A percentile compares a stretch with the other conserved stretches of the same genome.
Conservation (phyloP, 92 coral and sea anemone genomes). For the Porites evermanni region DNA sequence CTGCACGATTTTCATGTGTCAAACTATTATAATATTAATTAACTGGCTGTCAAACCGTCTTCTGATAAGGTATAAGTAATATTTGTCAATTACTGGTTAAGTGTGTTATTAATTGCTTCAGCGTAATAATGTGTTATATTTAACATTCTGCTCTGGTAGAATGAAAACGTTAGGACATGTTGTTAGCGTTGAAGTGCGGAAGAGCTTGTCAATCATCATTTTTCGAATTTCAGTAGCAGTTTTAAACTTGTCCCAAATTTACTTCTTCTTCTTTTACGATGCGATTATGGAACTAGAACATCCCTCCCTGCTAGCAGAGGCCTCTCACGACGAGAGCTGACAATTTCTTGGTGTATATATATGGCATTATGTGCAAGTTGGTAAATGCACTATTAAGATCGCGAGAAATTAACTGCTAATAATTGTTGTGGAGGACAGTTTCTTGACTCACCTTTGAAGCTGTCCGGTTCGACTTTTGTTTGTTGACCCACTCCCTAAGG, state of each 20-base stretch:
- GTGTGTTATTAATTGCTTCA: constrained; percentile 5
- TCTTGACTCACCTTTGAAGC: constrained; percentile 21
- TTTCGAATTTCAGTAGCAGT: too few species aligned
- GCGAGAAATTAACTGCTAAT: not conserved
- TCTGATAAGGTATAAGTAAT: not conserved
- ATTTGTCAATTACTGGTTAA: not conserved
- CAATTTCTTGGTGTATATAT: too few species aligned
- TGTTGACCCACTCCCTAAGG: constrained; percentile 8
- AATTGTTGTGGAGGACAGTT: too few species aligned
- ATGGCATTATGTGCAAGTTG: too few species aligned
- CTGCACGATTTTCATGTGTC: not conserved
- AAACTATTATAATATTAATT: not conserved
- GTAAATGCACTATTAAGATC: too few species aligned
- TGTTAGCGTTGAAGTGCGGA: too few species aligned
- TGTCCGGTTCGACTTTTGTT: not conserved
- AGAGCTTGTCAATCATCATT: too few species aligned
- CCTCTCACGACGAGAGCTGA: too few species aligned
- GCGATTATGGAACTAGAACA: too few species aligned
- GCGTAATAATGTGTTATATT: not conserved
- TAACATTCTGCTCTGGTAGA: too few species aligned
- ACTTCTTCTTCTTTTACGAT: not conserved
- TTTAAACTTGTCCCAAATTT: not conserved
- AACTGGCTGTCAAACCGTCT: not conserved
- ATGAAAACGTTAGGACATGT: too few species aligned
- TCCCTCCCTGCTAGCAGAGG: too few species aligned